Conservation (phyloP, 2,888 invertebrate genomes). For the Eupithecia vulgata region DNA sequence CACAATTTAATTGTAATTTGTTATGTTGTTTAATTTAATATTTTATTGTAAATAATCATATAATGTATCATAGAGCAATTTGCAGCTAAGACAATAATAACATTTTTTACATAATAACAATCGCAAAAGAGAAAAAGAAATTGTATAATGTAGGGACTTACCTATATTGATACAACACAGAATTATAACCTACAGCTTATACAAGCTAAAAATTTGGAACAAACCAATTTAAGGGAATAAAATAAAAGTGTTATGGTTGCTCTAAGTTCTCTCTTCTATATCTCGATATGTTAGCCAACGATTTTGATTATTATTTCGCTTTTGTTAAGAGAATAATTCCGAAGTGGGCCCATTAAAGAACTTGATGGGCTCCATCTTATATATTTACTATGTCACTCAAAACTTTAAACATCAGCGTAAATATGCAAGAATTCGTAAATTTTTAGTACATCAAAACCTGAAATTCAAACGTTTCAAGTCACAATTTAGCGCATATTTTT, state of each 20-base stretch:
- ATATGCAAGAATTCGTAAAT: neutral
- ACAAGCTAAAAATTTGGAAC: too few species aligned
- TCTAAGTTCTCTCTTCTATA: too few species aligned
- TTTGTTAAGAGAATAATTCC: neutral
- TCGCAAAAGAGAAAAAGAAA: too few species aligned
- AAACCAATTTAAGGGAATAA: too few species aligned
- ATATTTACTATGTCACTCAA: neutral
- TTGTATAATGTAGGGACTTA: too few species aligned
- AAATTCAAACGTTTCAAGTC: neutral
- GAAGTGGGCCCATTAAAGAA: neutral
- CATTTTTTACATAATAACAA: too few species aligned
- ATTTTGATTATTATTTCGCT: neutral
- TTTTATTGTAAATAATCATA: too few species aligned
- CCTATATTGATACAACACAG: too few species aligned
- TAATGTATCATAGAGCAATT: too few species aligned
- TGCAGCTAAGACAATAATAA: too few species aligned
- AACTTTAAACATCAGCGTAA: neutral
- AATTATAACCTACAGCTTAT: too few species aligned
- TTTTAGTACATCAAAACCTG: neutral
- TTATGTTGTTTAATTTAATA: too few species aligned
- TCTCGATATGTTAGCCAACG: neutral
- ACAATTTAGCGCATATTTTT: neutral
- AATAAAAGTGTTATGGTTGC: neutral
- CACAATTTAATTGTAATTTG: neutral
- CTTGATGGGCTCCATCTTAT: neutral